A percentile compares a stretch with the other conserved stretches of the same genome.
phyloP scores from a whole-genome alignment of 2,888 invertebrate genomes.

The Himalopsyche kuldschensis region DNA sequence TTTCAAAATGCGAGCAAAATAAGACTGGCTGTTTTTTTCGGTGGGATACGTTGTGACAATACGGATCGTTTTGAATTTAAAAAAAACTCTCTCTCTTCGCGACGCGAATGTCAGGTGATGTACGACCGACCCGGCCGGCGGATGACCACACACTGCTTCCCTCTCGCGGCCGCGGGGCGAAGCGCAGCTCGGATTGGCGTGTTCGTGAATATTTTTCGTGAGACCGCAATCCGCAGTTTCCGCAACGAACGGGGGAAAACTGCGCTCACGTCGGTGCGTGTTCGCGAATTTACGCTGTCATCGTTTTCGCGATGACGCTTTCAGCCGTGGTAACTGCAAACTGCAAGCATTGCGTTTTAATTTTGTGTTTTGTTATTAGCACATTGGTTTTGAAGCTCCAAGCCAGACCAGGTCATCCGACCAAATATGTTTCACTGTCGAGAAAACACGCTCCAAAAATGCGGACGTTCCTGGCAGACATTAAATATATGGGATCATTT shows the following conservation, averaged over 20 bases:
- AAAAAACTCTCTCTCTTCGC: background rate
- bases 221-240: background rate
- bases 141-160: background rate
- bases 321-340: too few species aligned
- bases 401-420: too few species aligned
- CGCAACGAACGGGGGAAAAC: background rate
- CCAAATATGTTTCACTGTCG: too few species aligned
- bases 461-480: too few species aligned
- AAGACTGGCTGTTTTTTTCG: background rate
- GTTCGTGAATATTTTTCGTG: background rate
- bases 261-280: background rate
- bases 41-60: background rate
- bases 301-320: too few species aligned
- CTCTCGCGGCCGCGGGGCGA: background rate
- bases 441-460: too few species aligned
- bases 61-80: background rate
- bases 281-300: too few species aligned
- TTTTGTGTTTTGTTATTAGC: too few species aligned
- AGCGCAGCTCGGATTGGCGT: background rate
- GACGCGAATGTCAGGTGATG: background rate
- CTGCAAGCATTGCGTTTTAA: too few species aligned
- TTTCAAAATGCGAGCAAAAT: background rate
- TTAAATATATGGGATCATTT: too few species aligned
- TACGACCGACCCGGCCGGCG: background rate
- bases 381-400: too few species aligned